Base-by-base conservation (phyloP, 2,797 vertebrate genomes). In the Anguilla pacifica region DNA sequence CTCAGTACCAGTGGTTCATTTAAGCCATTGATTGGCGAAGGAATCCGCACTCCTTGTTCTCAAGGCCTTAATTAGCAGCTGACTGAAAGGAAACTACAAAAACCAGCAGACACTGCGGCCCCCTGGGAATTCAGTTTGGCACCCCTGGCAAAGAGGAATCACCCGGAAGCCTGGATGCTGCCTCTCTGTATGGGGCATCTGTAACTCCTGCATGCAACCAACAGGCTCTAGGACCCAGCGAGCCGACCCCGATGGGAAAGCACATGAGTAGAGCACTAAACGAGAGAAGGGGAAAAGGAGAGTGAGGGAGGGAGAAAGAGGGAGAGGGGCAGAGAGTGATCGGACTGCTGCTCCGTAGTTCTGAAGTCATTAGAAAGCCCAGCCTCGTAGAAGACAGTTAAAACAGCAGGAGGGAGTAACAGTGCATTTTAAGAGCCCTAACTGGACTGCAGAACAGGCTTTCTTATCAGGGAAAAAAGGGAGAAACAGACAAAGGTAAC, bases 351-450 rank as follows among this genome's bases (percentile, higher is more conserved):
- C 53, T 46, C 77, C 43, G 19, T 67, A 89, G 72, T 89, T 85
- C 88, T 55, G 89, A 90, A 92, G 91, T 92, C 89, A 85, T 87
- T 89, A 87, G 86, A 89, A 86, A 88, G 91, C 91, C 89, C 88
- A 89, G 89, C 43, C 87, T 83, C 22, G 7, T n/a, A 89, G 92
- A 87, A 89, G 91, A 92, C 91, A 92, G 91, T 91, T 91, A 90
- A 93, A 84, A 82, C n/a, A 6, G 13, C 57, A 35, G 51, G 19
- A 43, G 82, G 74, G 77, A 81, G n/a, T 79, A 35, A 22, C 35
- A 5, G 39, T 46, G 31, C 17, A 1, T 79, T 79, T 31, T 17
- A 15, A 0, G 39, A 79, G 13, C 86, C 46, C 67, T 85, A 55
- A 64, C 17, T 9, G 70, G 90, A 89, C 90, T 82, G 90, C 2